phyloP scores from a whole-genome alignment of 1,140 invertebrate species.

The Venustaconcha ellipsiformis region DNA sequence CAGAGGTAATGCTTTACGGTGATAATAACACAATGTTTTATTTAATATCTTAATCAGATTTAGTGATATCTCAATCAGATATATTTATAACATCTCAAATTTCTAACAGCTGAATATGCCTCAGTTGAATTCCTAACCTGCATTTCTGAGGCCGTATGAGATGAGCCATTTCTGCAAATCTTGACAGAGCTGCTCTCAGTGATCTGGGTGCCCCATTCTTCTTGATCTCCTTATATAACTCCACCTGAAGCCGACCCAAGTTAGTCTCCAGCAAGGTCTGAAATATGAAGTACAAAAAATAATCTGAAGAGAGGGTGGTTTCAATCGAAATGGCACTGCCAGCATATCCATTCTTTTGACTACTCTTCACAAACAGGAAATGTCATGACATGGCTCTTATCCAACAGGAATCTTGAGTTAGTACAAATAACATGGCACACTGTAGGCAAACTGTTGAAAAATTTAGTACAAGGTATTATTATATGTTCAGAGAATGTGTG shows the following conservation, averaged over 20 bases:
- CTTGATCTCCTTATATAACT: constrained; percentile 86
- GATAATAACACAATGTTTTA: too few species aligned
- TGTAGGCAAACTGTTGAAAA: too few species aligned
- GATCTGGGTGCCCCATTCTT: constrained; percentile 79
- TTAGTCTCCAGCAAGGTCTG: constrained; percentile 76
- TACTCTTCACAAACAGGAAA: not conserved
- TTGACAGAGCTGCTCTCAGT: constrained; percentile 79
- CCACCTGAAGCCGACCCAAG: constrained; percentile 80
- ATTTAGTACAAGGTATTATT: too few species aligned
- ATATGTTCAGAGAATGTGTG: too few species aligned
- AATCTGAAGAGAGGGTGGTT: not conserved
- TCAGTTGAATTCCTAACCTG: constrained; percentile 48
- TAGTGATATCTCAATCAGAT: too few species aligned
- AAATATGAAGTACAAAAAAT: constrained; percentile 18
- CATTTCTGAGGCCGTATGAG: constrained; percentile 79
- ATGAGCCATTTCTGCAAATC: constrained; percentile 80
- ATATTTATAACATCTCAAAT: too few species aligned
- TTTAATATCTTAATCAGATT: too few species aligned
- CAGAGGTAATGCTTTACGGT: too few species aligned
- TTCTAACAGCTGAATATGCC: too few species aligned
- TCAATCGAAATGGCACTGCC: not conserved
- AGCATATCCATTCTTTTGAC: not conserved
- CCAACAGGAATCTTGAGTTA: not conserved
- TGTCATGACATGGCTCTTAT: not conserved
- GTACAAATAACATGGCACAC: not conserved